Evolutionary conservation across 2,888 invertebrate genomes (phyloP).

Genomic region (Stramonita haemastoma): DNA sequence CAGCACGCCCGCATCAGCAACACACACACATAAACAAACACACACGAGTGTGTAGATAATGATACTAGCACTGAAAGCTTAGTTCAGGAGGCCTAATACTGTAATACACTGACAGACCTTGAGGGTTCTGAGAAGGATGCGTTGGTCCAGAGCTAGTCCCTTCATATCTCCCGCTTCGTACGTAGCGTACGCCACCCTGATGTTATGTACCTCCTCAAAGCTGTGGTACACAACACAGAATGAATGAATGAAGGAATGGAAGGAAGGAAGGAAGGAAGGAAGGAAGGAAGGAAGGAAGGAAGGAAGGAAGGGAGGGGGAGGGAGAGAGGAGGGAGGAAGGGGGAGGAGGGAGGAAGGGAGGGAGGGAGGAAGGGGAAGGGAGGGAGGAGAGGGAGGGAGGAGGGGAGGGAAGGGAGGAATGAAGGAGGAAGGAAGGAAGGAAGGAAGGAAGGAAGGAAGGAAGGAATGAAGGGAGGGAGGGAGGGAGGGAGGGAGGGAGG

Average conservation of each 20-base stretch:
- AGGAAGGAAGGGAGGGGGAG: neutral
- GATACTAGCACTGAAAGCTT: neutral
- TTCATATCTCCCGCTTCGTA: slow-evolving; percentile 73
- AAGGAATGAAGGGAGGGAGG: too few relatives aligned
- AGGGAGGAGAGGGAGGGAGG: neutral
- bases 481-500: too few relatives aligned
- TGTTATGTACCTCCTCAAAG: slow-evolving; percentile 69
- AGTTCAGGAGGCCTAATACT: too few relatives aligned
- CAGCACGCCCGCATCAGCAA: neutral
- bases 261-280: neutral
- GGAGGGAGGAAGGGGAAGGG: neutral
- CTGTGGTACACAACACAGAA: slow-evolving; percentile 50
- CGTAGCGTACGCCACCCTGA: slow-evolving; percentile 70
- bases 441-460: neutral
- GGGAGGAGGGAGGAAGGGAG: neutral
- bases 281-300: neutral
- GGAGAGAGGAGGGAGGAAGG: neutral
- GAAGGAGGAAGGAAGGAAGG: neutral
- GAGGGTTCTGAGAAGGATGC: slow-evolving; percentile 67
- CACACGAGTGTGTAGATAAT: slow-evolving; percentile 1
- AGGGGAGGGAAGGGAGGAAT: neutral
- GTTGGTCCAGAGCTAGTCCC: slow-evolving; percentile 67
- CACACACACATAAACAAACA: slow-evolving; percentile 25
- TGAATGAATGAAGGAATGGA: too few relatives aligned
- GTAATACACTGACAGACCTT: slow-evolving; percentile 59